A percentile compares a stretch with the other conserved stretches of the same genome.
phyloP scores from a whole-genome alignment of 2,797 vertebrate species.

The Otolemur crassicaudatus region DNA sequence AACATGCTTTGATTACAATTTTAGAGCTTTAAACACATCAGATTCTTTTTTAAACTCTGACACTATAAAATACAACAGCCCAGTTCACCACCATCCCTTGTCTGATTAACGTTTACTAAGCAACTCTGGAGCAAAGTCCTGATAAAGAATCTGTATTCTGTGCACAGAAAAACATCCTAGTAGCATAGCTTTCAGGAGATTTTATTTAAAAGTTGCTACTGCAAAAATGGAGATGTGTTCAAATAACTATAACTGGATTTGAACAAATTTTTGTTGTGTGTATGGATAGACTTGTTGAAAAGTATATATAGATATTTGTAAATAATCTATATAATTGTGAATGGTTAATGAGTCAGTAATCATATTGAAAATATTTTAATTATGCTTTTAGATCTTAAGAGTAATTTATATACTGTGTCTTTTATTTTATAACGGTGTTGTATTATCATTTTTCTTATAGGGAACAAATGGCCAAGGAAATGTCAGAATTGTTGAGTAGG shows the following conservation, averaged over 20 bases:
- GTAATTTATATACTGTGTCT: constrained; percentile 28
- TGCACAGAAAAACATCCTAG: constrained; percentile 22
- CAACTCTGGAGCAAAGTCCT: not conserved
- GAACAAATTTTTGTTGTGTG: not conserved
- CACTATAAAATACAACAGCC: not conserved
- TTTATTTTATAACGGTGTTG: constrained; percentile 61
- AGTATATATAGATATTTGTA: constrained; percentile 17
- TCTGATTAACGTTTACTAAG: constrained; percentile 54
- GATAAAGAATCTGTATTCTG: not conserved
- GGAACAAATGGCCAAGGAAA: constrained; percentile 98
- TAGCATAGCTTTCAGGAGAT: not conserved
- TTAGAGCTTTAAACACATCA: constrained; percentile 28
- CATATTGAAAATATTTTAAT: constrained; percentile 29
- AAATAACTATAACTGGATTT: constrained; percentile 34
- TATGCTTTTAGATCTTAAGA: constrained; percentile 27
- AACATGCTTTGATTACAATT: constrained; percentile 6
- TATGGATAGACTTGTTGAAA: not conserved
- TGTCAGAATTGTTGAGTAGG: constrained; percentile 95
- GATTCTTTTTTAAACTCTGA: constrained; percentile 40
- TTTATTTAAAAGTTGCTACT: constrained; percentile 36
- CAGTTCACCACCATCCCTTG: not conserved
- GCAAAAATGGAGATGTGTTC: not conserved
- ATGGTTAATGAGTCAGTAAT: not conserved
- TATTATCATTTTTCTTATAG: constrained; percentile 91
- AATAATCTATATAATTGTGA: not conserved